phyloP scores from a whole-genome alignment of 2,113 vertebrate genomes.

The Gnathonemus longibarbis region DNA sequence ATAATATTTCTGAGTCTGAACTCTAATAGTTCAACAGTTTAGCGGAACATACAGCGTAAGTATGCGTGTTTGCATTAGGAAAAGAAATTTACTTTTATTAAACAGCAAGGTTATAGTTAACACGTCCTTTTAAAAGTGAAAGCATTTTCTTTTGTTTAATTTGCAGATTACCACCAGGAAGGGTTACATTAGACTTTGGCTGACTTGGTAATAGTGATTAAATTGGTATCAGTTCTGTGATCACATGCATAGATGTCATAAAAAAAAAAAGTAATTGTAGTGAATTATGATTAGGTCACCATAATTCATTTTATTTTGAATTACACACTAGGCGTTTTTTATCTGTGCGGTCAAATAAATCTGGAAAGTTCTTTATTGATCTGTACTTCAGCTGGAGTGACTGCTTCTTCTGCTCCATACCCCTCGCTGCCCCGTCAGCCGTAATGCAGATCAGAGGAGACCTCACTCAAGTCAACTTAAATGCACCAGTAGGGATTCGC shows the following conservation, averaged over 20 bases:
- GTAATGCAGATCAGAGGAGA: not conserved
- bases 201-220: not conserved
- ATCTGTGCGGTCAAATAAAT: not conserved
- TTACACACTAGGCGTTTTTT: not conserved
- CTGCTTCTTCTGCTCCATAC: not conserved
- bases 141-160: not conserved
- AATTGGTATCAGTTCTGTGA: not conserved
- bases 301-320: not conserved
- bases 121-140: not conserved
- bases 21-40: not conserved
- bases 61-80: not conserved
- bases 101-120: not conserved
- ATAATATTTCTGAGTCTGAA: not conserved
- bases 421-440: not conserved
- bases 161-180: not conserved
- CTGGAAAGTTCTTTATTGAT: not conserved
- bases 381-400: not conserved
- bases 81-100: not conserved
- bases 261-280: not conserved
- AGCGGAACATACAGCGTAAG: not conserved
- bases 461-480: not conserved
- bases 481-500: not conserved
- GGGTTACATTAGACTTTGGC: not conserved
- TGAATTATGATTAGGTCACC: not conserved
- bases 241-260: not conserved